A percentile compares a stretch with the other conserved stretches of the same genome.
Evolutionary conservation across 2,113 vertebrate genomes (phyloP).

Genomic region (Rhodinocichla rosea): DNA sequence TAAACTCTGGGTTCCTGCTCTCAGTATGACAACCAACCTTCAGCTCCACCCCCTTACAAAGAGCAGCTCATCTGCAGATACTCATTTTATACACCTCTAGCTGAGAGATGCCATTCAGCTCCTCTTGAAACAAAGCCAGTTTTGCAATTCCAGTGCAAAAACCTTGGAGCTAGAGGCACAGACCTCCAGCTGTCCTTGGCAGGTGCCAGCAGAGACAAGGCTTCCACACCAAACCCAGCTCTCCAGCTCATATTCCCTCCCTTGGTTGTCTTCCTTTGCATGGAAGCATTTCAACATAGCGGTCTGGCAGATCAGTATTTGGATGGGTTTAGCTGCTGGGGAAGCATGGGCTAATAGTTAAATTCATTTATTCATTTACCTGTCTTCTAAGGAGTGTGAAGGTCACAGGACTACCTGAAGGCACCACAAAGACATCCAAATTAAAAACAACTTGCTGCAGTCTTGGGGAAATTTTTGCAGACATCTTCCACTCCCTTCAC

Average conservation of each 20-base stretch:
- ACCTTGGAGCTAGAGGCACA: not conserved
- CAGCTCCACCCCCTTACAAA: not conserved
- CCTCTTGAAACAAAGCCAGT: not conserved
- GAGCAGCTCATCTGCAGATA: not conserved
- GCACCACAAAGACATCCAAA: rapidly evolving
- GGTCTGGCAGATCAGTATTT: not conserved
- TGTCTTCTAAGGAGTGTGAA: not conserved
- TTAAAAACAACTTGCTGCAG: not conserved
- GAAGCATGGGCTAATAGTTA: not conserved
- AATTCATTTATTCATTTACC: not conserved
- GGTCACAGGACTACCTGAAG: not conserved
- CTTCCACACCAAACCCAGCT: not conserved
- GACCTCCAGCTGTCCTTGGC: not conserved
- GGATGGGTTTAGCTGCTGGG: not conserved
- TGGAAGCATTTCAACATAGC: not conserved
- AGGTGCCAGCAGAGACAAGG: not conserved
- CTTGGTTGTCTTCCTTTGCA: not conserved
- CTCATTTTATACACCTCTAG: rapidly evolving
- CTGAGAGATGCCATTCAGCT: not conserved
- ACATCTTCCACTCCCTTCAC: not conserved
- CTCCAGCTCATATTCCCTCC: not conserved
- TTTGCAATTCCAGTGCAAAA: not conserved
- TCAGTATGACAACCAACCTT: not conserved
- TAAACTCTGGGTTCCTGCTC: not conserved
- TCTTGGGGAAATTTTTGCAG: not conserved